Evolutionary conservation across 2,888 invertebrate species (phyloP).

Genomic region (Drosophila paramelanica): DNA sequence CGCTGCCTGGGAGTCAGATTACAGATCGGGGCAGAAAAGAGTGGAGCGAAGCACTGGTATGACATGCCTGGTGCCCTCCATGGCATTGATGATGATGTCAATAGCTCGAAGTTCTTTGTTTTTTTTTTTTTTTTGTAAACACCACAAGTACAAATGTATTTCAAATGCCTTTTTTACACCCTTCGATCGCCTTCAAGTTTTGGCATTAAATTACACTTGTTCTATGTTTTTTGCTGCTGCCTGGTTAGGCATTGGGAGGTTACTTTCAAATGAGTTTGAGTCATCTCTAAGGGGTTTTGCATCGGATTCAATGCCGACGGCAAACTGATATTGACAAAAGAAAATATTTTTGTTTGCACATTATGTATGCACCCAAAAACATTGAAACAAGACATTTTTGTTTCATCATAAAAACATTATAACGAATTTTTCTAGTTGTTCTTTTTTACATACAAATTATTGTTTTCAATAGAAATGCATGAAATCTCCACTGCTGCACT

Average conservation of each 20-base stretch:
- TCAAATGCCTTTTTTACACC: slow-evolving; percentile 50
- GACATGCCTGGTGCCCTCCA: slow-evolving; percentile 37
- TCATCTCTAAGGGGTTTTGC: slow-evolving; percentile 21
- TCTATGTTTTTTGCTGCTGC: background rate
- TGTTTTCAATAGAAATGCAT: background rate
- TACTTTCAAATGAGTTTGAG: slow-evolving; percentile 32
- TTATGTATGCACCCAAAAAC: no score
- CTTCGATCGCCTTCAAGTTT: slow-evolving; percentile 48
- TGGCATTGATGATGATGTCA: slow-evolving; percentile 60
- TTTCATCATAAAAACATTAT: no score
- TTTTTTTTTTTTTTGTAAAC: slow-evolving; percentile 33
- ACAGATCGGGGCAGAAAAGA: slow-evolving; percentile 36
- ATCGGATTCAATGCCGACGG: slow-evolving; percentile 57
- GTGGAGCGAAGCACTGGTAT: slow-evolving; percentile 13
- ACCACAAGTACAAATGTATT: slow-evolving; percentile 62
- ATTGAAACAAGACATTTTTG: no score
- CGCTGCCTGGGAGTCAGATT: slow-evolving; percentile 59
- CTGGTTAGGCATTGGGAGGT: no score
- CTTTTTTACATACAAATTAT: no score
- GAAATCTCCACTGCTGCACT: slow-evolving; percentile 11
- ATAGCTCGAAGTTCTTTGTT: slow-evolving; percentile 45
- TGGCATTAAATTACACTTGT: slow-evolving; percentile 75
- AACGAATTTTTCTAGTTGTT: no score
- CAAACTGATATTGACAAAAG: slow-evolving; percentile 19
- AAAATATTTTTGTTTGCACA: no score